Evolutionary conservation across 2,888 invertebrate genomes (phyloP).

Genomic region (Epirrita christyi): DNA sequence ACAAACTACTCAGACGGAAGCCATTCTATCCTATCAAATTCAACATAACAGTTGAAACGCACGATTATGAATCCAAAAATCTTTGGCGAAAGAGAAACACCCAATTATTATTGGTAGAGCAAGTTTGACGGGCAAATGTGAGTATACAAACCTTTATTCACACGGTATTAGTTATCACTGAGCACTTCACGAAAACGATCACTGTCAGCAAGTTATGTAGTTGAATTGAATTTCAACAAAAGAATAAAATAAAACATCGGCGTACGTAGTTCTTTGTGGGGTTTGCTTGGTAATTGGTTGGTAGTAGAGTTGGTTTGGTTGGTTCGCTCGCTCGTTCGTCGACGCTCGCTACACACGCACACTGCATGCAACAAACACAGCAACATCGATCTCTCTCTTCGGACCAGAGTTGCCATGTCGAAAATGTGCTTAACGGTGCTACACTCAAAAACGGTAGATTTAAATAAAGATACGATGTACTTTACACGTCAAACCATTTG

Average conservation of each 20-base stretch:
- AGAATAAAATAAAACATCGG: slow-evolving; percentile 60
- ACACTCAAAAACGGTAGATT: too few species aligned
- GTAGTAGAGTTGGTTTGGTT: too few species aligned
- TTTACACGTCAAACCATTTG: too few species aligned
- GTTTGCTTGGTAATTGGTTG: slow-evolving; percentile 55
- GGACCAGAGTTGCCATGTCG: too few species aligned
- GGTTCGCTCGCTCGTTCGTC: too few species aligned
- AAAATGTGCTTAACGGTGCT: too few species aligned
- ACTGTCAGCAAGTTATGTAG: slow-evolving; percentile 27
- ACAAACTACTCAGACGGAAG: slow-evolving; percentile 27
- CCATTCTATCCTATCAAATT: slow-evolving; percentile 10
- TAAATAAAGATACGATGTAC: too few species aligned
- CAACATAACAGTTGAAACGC: slow-evolving; percentile 21
- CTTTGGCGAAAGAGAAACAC: slow-evolving; percentile 54
- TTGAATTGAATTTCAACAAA: slow-evolving; percentile 33
- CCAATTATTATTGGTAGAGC: slow-evolving; percentile 53
- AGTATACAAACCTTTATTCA: slow-evolving; percentile 64
- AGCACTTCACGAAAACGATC: slow-evolving; percentile 33
- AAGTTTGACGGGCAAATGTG: slow-evolving; percentile 64
- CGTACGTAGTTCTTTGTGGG: slow-evolving; percentile 59
- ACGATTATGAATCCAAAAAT: slow-evolving; percentile 39
- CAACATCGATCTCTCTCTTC: slow-evolving; percentile 7
- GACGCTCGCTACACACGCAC: slow-evolving; percentile 55
- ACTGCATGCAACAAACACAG: slow-evolving; percentile 40
- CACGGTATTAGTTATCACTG: slow-evolving; percentile 31